Evolutionary conservation across 2,888 invertebrate species (phyloP), one percentile per base, ranked within the genome.

Genomic region (Sympetrum striolatum): DNA sequence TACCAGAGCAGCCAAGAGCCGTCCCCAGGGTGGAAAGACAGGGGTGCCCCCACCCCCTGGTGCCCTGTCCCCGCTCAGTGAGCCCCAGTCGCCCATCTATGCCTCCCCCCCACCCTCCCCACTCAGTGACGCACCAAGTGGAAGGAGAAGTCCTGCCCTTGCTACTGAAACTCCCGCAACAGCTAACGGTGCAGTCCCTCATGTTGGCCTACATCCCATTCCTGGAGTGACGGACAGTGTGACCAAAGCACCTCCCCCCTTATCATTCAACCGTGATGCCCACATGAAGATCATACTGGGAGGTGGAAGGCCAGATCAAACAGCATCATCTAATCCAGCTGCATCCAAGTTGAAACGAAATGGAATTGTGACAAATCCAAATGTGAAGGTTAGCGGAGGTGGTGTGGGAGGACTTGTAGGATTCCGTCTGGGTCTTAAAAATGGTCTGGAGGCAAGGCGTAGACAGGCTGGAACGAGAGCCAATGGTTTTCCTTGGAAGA

Each of bases 211-310:
- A 60, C 98, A 98, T 39, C 86, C 86, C 31, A 86, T 86, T n/a
- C 86, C 86, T n/a, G 81, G 81, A 25, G 58, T 90, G 31, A 81
- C 82, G 10, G 90, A 90, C 80, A 39, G 39, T 64, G 44, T 90
- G 37, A 81, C 79, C 60, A 58, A 90, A 90, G 48, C 80, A 18
- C 53, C 90, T 53, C 37, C 91, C 58, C 90, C 91, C 60, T 25
- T 91, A 25, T 90, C 91, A 93, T 98, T 97, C 94, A 97, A 97
- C 90, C 95, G 98, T n/a, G 98, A 98, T 93, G 98, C 98, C 0
- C 98, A 98, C 93, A 98, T 98, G 98, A 95, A 98, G 91, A 98
- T 98, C 92, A 98, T 98, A 92, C 94, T 98, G 91, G 97, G 97
- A 0, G 95, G 94, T 91, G 94, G 92, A 80, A 92, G 93, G 31